phyloP scores from a whole-genome alignment of 1,140 invertebrate species.

The Conopomorpha cramerella region DNA sequence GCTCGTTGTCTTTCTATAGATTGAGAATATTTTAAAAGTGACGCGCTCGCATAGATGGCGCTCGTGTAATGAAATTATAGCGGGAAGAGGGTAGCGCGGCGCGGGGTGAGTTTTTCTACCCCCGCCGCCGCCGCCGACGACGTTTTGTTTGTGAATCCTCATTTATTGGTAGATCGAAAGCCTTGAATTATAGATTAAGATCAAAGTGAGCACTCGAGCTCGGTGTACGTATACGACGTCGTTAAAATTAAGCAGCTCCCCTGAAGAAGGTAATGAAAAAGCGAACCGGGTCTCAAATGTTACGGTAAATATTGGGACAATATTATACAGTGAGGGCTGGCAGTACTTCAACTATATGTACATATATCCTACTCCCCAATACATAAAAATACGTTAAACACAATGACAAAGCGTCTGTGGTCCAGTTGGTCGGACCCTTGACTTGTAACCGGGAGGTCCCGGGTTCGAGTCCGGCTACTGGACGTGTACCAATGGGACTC shows the following conservation, averaged over 20 bases:
- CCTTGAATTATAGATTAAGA: conserved; percentile 30
- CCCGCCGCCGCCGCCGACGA: too few species aligned
- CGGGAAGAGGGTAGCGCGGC: conserved; percentile 10
- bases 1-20: conserved; percentile 15
- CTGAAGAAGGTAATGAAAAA: conserved; percentile 8
- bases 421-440: too few species aligned
- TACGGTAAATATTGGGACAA: too few species aligned
- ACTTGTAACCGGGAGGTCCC: too few species aligned
- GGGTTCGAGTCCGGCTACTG: too few species aligned
- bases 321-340: too few species aligned
- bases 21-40: conserved; percentile 29
- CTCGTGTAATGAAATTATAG: conserved; percentile 43
- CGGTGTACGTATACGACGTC: conserved; percentile 18
- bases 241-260: conserved; percentile 28
- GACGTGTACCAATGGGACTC: too few species aligned
- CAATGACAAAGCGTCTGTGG: too few species aligned
- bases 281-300: not conserved
- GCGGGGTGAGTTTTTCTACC: conserved; percentile 12
- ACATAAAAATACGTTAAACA: too few species aligned
- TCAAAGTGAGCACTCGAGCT: conserved; percentile 16
- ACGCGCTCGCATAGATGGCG: conserved; percentile 14
- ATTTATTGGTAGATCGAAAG: conserved; percentile 39
- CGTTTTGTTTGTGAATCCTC: conserved; percentile 41
- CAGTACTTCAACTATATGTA: too few species aligned
- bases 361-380: too few species aligned